Percentiles rank a stretch among this genome's conserved stretches.
Evolutionary conservation across 2,113 vertebrate species (phyloP).

Genomic region (Vombatus ursinus): DNA sequence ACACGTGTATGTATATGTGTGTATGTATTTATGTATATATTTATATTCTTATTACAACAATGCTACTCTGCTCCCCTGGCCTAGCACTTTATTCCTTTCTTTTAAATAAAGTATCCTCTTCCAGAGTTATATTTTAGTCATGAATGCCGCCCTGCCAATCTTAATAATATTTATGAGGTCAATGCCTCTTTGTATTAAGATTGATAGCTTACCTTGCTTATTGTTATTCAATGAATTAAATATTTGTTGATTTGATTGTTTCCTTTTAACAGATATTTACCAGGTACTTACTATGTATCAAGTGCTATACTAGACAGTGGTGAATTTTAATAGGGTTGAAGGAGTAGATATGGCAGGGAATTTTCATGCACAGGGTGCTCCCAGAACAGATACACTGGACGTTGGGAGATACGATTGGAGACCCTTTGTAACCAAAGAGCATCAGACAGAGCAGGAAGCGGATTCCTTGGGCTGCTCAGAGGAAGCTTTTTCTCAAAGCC

Average conservation of each 20-base stretch:
- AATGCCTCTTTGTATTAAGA: not conserved
- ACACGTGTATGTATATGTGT: no score
- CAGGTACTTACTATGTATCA: not conserved
- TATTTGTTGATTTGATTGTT: not conserved
- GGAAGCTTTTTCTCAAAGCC: not conserved
- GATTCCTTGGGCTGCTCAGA: not conserved
- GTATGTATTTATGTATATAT: not conserved
- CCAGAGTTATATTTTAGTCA: not conserved
- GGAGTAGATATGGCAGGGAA: not conserved
- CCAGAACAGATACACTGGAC: not conserved
- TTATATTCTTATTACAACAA: not conserved
- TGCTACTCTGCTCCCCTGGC: not conserved
- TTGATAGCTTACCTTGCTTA: not conserved
- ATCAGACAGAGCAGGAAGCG: not conserved
- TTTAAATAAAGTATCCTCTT: not conserved
- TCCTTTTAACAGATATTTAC: not conserved
- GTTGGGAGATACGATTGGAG: not conserved
- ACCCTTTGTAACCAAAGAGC: not conserved
- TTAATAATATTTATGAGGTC: not conserved
- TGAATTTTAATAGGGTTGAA: not conserved
- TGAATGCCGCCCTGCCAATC: not conserved
- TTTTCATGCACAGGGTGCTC: not conserved
- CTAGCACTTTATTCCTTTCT: not conserved
- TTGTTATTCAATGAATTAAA: not conserved
- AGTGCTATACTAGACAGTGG: not conserved